phyloP scores from a whole-genome alignment of 2,113 vertebrate genomes.

The Passer montanus region DNA sequence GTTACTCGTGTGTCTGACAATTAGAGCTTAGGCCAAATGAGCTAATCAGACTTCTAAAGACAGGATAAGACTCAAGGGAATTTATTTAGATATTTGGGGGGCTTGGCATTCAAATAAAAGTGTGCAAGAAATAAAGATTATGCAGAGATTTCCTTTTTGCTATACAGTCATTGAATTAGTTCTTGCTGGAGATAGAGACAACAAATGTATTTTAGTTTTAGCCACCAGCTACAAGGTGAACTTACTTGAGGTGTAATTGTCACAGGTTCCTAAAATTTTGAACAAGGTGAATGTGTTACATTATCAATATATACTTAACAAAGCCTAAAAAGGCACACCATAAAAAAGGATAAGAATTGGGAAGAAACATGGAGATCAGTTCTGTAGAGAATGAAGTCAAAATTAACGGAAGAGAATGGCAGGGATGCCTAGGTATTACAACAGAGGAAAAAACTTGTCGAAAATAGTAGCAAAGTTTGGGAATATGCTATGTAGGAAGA shows the following conservation, averaged over 20 bases:
- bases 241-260: background rate
- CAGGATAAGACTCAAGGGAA: background rate
- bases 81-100: background rate
- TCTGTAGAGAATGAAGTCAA: background rate
- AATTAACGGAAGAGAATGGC: background rate
- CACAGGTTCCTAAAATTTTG: background rate
- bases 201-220: background rate
- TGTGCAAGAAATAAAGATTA: background rate
- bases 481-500: background rate
- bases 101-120: background rate
- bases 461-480: background rate
- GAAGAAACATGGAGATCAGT: background rate
- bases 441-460: background rate
- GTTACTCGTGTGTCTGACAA: background rate
- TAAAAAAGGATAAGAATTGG: background rate
- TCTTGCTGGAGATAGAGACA: background rate
- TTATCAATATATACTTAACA: background rate
- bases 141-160: background rate
- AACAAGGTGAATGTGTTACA: background rate
- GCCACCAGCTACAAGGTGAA: background rate
- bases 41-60: background rate
- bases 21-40: background rate
- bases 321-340: background rate
- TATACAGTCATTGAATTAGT: background rate
- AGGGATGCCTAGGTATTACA: background rate